Conservation (phyloP, 1,140 invertebrate species). For the Cephus cinctus region DNA sequence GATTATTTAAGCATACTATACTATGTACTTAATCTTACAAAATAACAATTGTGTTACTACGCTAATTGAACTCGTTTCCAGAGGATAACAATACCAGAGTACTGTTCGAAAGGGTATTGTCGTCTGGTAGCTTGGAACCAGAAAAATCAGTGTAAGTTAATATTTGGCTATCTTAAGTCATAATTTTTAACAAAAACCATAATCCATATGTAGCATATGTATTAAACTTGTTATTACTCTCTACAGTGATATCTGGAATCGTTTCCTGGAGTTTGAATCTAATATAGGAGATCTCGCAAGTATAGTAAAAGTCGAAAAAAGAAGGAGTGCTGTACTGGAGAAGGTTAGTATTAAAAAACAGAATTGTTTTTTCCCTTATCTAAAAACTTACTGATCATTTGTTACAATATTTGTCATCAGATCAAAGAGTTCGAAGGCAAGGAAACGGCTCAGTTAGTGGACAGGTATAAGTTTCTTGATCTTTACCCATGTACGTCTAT, state of each 20-base stretch:
- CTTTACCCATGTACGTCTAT: conserved; percentile 86
- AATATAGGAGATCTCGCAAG: conserved; percentile 97
- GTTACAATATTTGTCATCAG: conserved; percentile 52
- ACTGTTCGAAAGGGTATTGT: conserved; percentile 94
- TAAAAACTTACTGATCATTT: conserved; percentile 5
- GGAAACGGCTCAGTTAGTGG: conserved; percentile 93
- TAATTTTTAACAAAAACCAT: not conserved
- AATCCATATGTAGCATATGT: conserved; percentile 5
- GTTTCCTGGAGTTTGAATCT: conserved; percentile 97
- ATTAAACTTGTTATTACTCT: conserved; percentile 17
- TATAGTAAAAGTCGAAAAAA: conserved; percentile 96
- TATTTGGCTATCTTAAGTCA: not conserved
- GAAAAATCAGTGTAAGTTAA: conserved; percentile 86
- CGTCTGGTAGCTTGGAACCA: conserved; percentile 86
- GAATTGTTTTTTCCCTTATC: conserved; percentile 13
- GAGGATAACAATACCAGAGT: conserved; percentile 99
- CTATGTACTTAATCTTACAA: not conserved
- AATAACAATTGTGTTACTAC: too few relatives aligned
- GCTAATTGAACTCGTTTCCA: conserved; percentile 47
- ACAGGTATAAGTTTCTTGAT: conserved; percentile 93
- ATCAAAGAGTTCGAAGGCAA: conserved; percentile 96
- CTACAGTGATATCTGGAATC: conserved; percentile 94
- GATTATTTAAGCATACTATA: conserved; percentile 2
- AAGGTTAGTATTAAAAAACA: conserved; percentile 63
- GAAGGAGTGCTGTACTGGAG: conserved; percentile 86